These are phyloP conservation scores for Theonella swinhoei DNA, from an alignment of 37 sponge, comb jelly and placozoan genomes.

Conservation along the genomic window DNA sequence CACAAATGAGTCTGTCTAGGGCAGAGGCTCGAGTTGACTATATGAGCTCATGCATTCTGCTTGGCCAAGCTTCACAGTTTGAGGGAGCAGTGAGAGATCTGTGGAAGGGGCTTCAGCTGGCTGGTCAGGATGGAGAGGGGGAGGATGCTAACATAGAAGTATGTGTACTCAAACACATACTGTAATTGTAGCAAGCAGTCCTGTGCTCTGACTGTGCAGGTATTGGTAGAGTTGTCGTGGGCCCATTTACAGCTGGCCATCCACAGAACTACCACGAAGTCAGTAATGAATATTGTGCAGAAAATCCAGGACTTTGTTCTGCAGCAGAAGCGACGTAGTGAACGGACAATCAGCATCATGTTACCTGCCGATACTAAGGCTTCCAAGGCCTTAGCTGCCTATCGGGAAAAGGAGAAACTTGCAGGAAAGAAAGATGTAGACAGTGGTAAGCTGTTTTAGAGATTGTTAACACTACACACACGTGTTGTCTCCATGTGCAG, in stretches of 20 bases:
- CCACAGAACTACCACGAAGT: slow-evolving; percentile 58
- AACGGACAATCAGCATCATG: slow-evolving; percentile 69
- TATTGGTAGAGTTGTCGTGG: slow-evolving; percentile 50
- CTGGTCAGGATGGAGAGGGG: background rate
- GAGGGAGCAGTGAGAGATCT: slow-evolving; percentile 25
- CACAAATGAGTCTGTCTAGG: slow-evolving; percentile 21
- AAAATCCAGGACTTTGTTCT: slow-evolving; percentile 67
- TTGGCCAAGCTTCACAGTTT: slow-evolving; percentile 39
- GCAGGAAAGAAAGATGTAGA: slow-evolving; percentile 14
- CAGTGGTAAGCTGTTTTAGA: too few relatives aligned
- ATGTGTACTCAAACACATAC: background rate
- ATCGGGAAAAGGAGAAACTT: slow-evolving; percentile 41
- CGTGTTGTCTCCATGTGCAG: background rate
- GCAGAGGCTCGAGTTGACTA: slow-evolving; percentile 75
- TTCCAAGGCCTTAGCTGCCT: slow-evolving; percentile 53
- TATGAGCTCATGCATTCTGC: slow-evolving; percentile 73
- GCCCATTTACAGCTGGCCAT: slow-evolving; percentile 65
- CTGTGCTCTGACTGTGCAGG: background rate
- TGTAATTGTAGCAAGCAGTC: background rate
- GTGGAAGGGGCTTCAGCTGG: slow-evolving; percentile 59
- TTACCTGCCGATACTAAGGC: slow-evolving; percentile 56
- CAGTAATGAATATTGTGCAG: slow-evolving; percentile 63
- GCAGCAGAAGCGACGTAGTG: slow-evolving; percentile 80
- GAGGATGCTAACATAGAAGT: slow-evolving; percentile 11
- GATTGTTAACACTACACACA: too few relatives aligned